phyloP scores from a whole-genome alignment of 2,888 invertebrate genomes.

The Calliphora vomitoria region DNA sequence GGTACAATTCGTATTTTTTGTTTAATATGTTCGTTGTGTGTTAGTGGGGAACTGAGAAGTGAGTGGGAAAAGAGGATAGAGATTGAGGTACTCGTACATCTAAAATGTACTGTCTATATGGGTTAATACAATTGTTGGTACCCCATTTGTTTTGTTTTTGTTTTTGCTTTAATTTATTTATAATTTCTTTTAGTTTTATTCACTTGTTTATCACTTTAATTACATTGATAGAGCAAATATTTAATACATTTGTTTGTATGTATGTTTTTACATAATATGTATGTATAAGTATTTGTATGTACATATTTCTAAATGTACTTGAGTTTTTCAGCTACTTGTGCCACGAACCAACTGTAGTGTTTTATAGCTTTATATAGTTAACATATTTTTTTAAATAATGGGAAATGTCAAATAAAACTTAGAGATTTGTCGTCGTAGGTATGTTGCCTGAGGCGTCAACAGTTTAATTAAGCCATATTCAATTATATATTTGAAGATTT shows the following conservation, averaged over 20 bases:
- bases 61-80: too few species aligned
- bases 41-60: too few species aligned
- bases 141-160: neutral
- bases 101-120: neutral
- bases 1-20: too few species aligned
- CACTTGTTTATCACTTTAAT: constrained; percentile 42
- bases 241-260: constrained; percentile 7
- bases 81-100: too few species aligned
- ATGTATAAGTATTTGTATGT: neutral
- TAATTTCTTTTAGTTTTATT: constrained; percentile 17
- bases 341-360: neutral
- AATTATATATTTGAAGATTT: too few species aligned
- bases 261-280: neutral
- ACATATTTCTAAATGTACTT: neutral
- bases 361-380: constrained; percentile 55
- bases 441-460: neutral
- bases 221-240: constrained; percentile 13
- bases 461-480: neutral
- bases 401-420: constrained; percentile 15
- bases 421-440: neutral
- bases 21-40: too few species aligned
- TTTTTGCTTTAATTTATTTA: constrained; percentile 11
- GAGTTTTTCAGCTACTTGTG: neutral
- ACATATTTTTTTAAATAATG: constrained; percentile 10
- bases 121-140: neutral